Conservation (phyloP, 2,888 invertebrate species). For the Octodonta nipae region DNA sequence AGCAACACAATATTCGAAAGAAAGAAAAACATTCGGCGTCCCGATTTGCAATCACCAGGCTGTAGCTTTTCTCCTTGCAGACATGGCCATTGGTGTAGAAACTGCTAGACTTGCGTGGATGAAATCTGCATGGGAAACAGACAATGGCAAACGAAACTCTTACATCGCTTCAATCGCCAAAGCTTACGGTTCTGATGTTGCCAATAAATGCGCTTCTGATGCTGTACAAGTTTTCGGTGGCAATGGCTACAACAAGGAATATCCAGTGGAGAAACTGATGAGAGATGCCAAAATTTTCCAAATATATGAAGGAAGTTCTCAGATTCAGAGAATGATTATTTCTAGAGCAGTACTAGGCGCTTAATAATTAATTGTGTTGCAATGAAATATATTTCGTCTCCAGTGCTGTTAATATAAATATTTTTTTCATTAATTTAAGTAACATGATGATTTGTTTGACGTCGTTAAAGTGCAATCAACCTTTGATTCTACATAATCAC, state of each 20-base stretch:
- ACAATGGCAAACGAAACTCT: constrained; percentile 65
- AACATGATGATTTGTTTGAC: too few relatives aligned
- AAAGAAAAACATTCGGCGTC: constrained; percentile 87
- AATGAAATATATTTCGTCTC: too few relatives aligned
- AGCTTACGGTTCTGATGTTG: constrained; percentile 76
- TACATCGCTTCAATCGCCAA: constrained; percentile 87
- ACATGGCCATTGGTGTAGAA: constrained; percentile 83
- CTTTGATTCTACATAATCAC: too few relatives aligned
- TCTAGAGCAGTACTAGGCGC: too few relatives aligned
- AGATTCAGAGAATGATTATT: constrained; percentile 86
- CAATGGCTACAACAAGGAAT: constrained; percentile 88
- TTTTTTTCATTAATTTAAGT: too few relatives aligned
- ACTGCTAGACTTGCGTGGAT: constrained; percentile 75
- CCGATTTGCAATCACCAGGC: constrained; percentile 75
- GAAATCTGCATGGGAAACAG: constrained; percentile 75
- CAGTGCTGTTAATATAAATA: too few relatives aligned
- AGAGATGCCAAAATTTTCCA: constrained; percentile 94
- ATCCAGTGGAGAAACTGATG: constrained; percentile 94
- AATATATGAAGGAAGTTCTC: constrained; percentile 91
- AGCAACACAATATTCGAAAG: constrained; percentile 79
- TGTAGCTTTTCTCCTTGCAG: constrained; percentile 86
- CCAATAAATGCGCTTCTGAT: constrained; percentile 81
- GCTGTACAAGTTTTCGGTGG: constrained; percentile 89
- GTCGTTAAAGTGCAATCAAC: too few relatives aligned
- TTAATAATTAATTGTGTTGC: too few relatives aligned